Evolutionary conservation across 2,888 invertebrate species (phyloP).

Genomic region (Catocala nupta): DNA sequence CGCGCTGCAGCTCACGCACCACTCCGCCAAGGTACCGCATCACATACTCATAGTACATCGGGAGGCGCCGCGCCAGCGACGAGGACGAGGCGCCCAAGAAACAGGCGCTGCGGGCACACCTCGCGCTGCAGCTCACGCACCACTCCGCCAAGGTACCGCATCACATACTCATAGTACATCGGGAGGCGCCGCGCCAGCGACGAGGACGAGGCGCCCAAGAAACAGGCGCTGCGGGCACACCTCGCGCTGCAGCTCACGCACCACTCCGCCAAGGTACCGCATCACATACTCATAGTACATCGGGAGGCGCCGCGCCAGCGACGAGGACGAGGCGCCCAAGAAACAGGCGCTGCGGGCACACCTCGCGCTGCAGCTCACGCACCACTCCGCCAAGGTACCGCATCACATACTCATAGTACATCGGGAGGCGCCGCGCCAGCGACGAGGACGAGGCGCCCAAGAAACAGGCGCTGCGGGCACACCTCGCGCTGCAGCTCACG

Average conservation of each 20-base stretch:
- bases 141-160: constrained; percentile 87
- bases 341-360: constrained; percentile 92
- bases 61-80: constrained; percentile 78
- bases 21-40: constrained; percentile 86
- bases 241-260: constrained; percentile 92
- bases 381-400: constrained; percentile 88
- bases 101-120: constrained; percentile 91
- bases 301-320: constrained; percentile 77
- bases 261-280: constrained; percentile 87
- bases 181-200: constrained; percentile 78
- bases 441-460: constrained; percentile 86
- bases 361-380: constrained; percentile 92
- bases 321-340: constrained; percentile 86
- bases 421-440: constrained; percentile 75
- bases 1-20: constrained; percentile 92
- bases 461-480: constrained; percentile 91
- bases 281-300: too few relatives aligned
- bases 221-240: constrained; percentile 91
- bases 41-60: constrained; percentile 3
- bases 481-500: constrained; percentile 92
- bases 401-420: too few relatives aligned
- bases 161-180: too few relatives aligned
- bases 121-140: constrained; percentile 92
- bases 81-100: constrained; percentile 88
- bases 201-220: constrained; percentile 87